Conservation (phyloP, 1,140 invertebrate species). For the Lordiphosa clarofinis region DNA sequence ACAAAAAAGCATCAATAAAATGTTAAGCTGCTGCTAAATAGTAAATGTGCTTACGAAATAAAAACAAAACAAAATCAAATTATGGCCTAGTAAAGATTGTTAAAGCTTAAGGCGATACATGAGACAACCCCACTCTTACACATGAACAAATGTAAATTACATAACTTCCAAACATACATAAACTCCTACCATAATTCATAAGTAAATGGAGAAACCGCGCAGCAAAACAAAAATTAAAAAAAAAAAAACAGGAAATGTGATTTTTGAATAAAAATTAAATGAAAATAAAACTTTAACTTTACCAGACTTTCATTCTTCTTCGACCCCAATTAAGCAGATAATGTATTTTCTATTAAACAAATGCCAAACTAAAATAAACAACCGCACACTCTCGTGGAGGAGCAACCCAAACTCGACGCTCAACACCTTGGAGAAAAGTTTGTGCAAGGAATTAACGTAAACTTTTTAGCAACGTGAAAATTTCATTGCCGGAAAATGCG, state of each 20-base stretch:
- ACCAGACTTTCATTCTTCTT: slow-evolving; percentile 6
- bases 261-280: slow-evolving; percentile 77
- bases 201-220: slow-evolving; percentile 20
- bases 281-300: slow-evolving; percentile 34
- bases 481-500: slow-evolving; percentile 28
- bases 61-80: slow-evolving; percentile 15
- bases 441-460: slow-evolving; percentile 54
- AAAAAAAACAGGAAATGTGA: slow-evolving; percentile 67
- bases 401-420: slow-evolving; percentile 8
- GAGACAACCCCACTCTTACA: slow-evolving; percentile 23
- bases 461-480: slow-evolving; percentile 44
- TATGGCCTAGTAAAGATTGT: slow-evolving; percentile 66
- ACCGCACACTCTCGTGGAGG: slow-evolving; percentile 11
- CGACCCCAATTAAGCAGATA: slow-evolving; percentile 36
- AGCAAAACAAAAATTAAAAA: not conserved
- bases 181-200: slow-evolving; percentile 22
- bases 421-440: slow-evolving; percentile 44
- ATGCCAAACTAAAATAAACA: slow-evolving; percentile 4
- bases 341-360: slow-evolving; percentile 59
- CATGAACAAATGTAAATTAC: slow-evolving; percentile 66
- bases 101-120: slow-evolving; percentile 58
- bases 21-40: slow-evolving; percentile 33
- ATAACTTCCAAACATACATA: slow-evolving; percentile 53
- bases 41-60: slow-evolving; percentile 50
- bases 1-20: slow-evolving; percentile 18